Evolutionary conservation across 2,888 invertebrate genomes (phyloP).

Genomic region (Tromatobia lineatoria): DNA sequence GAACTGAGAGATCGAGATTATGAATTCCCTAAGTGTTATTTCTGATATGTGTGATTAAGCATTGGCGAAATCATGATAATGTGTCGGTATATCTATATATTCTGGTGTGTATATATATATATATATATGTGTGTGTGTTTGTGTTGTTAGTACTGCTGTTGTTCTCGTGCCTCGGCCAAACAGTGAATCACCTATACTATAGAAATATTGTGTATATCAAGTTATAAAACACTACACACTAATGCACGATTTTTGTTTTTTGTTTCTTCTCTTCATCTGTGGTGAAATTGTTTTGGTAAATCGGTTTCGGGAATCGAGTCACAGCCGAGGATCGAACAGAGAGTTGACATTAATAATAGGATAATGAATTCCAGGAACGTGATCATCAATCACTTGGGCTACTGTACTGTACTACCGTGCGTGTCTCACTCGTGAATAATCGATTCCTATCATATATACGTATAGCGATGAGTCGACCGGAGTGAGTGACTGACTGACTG

Average conservation of each 20-base stretch:
- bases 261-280: neutral
- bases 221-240: constrained; percentile 27
- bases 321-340: constrained; percentile 23
- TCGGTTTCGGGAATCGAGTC: constrained; percentile 61
- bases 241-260: neutral
- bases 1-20: constrained; percentile 71
- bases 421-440: constrained; percentile 65
- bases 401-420: constrained; percentile 57
- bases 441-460: constrained; percentile 54
- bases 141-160: neutral
- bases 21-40: constrained; percentile 83
- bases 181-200: constrained; percentile 84
- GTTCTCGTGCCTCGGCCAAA: constrained; percentile 74
- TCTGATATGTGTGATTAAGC: constrained; percentile 83
- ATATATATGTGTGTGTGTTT: neutral
- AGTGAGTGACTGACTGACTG: constrained; percentile 6
- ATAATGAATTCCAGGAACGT: constrained; percentile 66
- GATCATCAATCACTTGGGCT: constrained; percentile 66
- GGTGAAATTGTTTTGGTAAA: constrained; percentile 24
- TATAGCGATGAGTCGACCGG: constrained; percentile 18
- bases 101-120: neutral
- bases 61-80: constrained; percentile 63
- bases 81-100: constrained; percentile 11
- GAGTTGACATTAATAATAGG: constrained; percentile 67
- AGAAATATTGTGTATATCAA: constrained; percentile 80